phyloP scores from a whole-genome alignment of 1,140 invertebrate species.

The Chlorops oryzae region DNA sequence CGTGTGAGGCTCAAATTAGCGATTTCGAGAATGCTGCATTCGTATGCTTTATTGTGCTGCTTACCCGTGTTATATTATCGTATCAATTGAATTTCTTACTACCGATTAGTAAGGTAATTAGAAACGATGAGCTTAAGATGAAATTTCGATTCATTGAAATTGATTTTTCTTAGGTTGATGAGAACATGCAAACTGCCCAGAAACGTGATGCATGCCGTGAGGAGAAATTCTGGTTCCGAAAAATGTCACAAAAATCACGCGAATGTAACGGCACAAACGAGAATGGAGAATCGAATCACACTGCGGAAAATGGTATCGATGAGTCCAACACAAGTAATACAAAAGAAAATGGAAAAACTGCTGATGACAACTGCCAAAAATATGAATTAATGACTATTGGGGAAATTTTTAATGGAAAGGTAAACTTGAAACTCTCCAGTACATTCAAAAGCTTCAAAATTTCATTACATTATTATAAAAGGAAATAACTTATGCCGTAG shows the following conservation, averaged over 20 bases:
- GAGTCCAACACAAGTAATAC: constrained; percentile 22
- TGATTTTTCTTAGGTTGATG: constrained; percentile 67
- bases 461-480: too few species aligned
- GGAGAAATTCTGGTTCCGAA: constrained; percentile 88
- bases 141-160: background rate
- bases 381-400: constrained; percentile 72
- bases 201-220: constrained; percentile 76
- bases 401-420: constrained; percentile 97
- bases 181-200: constrained; percentile 95
- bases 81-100: constrained; percentile 95
- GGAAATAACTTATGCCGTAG: background rate
- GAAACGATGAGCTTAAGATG: background rate
- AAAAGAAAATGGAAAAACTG: constrained; percentile 34
- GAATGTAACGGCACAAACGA: constrained; percentile 24
- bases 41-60: constrained; percentile 95
- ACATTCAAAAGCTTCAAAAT: too few species aligned
- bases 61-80: constrained; percentile 94
- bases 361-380: constrained; percentile 35
- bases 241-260: constrained; percentile 37
- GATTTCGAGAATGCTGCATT: constrained; percentile 99
- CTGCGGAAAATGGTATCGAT: constrained; percentile 32
- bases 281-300: constrained; percentile 47
- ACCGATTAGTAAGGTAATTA: constrained; percentile 83
- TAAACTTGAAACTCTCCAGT: constrained; percentile 38
- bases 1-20: constrained; percentile 96